Conservation (phyloP, 2,888 invertebrate species). For the Conchocele bisecta region DNA sequence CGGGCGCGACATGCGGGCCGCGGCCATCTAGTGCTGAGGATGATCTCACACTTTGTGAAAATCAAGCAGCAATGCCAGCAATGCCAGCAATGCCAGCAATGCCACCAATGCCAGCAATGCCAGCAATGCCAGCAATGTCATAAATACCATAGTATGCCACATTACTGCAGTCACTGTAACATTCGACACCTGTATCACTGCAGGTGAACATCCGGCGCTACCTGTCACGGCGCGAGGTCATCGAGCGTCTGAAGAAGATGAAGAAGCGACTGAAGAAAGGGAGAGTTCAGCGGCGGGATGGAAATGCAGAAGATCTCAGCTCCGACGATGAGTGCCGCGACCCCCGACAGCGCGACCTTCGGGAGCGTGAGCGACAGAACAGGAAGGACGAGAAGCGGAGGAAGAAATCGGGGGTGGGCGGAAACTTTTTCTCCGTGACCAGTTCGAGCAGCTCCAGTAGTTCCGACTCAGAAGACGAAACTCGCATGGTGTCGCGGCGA, state of each 20-base stretch:
- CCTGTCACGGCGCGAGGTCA: constrained; percentile 65
- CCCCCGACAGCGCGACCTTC: not conserved
- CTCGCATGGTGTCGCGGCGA: constrained; percentile 7
- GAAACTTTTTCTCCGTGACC: constrained; percentile 36
- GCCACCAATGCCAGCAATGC: too few relatives aligned
- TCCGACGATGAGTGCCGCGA: not conserved
- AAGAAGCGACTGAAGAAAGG: constrained; percentile 60
- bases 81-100: too few relatives aligned
- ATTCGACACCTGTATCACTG: too few relatives aligned
- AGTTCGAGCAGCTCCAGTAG: constrained; percentile 12
- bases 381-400: constrained; percentile 13
- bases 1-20: too few relatives aligned
- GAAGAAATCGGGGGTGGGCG: not conserved
- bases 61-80: too few relatives aligned
- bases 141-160: too few relatives aligned
- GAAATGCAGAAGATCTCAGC: constrained; percentile 29
- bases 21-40: too few relatives aligned
- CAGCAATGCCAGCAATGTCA: too few relatives aligned
- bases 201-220: constrained; percentile 71
- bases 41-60: too few relatives aligned
- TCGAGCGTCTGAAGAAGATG: constrained; percentile 59
- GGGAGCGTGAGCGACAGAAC: constrained; percentile 3
- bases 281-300: not conserved
- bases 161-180: too few relatives aligned
- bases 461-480: constrained; percentile 17